Evolutionary conservation across 2,797 vertebrate genomes (phyloP).

Genomic region (Numenius phaeopus): DNA sequence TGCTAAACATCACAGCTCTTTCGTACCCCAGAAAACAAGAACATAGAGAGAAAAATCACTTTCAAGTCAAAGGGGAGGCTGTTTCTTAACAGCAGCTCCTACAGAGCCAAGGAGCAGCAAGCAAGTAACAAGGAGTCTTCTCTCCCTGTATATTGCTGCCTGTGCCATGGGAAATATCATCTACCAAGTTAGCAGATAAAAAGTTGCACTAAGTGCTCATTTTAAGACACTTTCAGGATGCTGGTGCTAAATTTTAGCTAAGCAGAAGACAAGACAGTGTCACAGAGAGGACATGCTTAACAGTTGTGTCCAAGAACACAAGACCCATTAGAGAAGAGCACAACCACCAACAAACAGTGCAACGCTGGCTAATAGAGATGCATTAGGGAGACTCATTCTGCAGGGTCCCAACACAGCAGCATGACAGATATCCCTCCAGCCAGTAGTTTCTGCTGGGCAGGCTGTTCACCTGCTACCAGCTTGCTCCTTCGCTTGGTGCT

Average conservation of each 20-base stretch:
- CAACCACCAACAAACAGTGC: background rate
- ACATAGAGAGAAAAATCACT: background rate
- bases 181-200: background rate
- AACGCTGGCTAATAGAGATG: background rate
- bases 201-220: background rate
- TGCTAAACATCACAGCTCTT: background rate
- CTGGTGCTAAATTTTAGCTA: background rate
- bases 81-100: background rate
- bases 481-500: background rate
- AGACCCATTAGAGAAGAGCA: background rate
- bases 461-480: background rate
- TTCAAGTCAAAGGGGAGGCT: background rate
- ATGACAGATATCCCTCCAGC: background rate
- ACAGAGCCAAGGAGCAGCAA: background rate
- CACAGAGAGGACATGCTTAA: background rate
- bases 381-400: background rate
- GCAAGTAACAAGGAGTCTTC: background rate
- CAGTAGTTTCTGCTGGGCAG: background rate
- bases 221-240: background rate
- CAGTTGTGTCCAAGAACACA: background rate
- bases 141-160: background rate
- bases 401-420: background rate
- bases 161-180: background rate
- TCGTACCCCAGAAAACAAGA: background rate
- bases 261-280: background rate